These are phyloP conservation scores for Nicator chloris DNA, from an alignment of 2,113 vertebrate species.

Conservation along the genomic window DNA sequence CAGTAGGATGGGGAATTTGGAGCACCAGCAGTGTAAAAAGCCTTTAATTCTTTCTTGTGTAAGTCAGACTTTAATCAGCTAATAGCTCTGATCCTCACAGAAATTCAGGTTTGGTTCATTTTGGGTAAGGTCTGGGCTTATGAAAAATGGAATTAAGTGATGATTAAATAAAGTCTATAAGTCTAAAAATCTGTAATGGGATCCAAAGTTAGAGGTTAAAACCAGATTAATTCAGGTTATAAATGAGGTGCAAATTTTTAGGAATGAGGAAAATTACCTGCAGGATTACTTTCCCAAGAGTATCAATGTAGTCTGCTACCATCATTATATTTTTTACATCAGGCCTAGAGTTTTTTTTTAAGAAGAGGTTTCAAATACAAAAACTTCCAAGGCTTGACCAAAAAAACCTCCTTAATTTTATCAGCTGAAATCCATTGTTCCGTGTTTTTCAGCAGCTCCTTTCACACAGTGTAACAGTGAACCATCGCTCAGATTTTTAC, in stretches of 20 bases:
- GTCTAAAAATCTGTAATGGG: neutral
- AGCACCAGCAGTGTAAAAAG: neutral
- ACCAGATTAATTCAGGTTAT: neutral
- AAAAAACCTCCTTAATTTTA: neutral
- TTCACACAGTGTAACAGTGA: neutral
- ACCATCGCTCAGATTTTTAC: neutral
- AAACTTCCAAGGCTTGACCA: neutral
- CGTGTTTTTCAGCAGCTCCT: neutral
- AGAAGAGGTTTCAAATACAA: neutral
- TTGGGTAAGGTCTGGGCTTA: neutral
- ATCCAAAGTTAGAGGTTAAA: neutral
- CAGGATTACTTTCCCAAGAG: neutral
- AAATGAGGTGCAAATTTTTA: neutral
- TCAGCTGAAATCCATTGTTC: neutral
- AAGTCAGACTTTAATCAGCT: neutral
- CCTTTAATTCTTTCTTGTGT: neutral
- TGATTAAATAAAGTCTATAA: neutral
- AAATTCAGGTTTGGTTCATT: neutral
- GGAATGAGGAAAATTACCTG: slow-evolving; percentile 2
- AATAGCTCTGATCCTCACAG: neutral
- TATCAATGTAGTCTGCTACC: neutral
- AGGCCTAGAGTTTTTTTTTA: neutral
- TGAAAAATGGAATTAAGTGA: neutral
- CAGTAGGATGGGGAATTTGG: neutral
- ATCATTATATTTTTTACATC: neutral